Percentiles rank a stretch among this genome's conserved stretches.
Evolutionary conservation across 23 tunicate genomes (phyloP).

Genomic region (Clavelina lepadiformis): DNA sequence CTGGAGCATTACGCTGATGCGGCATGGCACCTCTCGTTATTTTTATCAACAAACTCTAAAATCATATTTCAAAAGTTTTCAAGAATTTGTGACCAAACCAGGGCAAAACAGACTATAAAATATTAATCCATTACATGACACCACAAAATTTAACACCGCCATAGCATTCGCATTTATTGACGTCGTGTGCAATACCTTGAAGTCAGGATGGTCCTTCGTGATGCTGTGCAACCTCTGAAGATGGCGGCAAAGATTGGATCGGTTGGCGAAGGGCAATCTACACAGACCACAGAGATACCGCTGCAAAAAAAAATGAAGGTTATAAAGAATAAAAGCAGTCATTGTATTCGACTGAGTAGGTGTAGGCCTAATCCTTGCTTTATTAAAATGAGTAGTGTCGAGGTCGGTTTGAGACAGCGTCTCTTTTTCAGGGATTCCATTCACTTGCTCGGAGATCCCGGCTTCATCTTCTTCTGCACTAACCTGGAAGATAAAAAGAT

Average conservation of each 20-base stretch:
- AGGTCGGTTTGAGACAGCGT: no score
- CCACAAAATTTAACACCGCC: background rate
- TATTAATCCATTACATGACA: background rate
- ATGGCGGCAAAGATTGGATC: constrained; percentile 72
- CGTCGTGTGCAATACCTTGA: constrained; percentile 18
- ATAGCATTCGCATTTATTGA: background rate
- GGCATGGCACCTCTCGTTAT: no score
- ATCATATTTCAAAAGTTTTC: background rate
- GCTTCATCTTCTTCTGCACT: no score
- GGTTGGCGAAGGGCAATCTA: constrained; percentile 58
- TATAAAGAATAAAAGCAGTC: background rate
- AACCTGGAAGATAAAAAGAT: no score
- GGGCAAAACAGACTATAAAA: background rate
- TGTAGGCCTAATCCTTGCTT: no score
- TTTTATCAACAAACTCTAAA: constrained; percentile 1
- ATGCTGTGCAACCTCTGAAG: constrained; percentile 41
- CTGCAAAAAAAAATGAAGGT: constrained; percentile 18
- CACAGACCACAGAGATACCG: constrained; percentile 55
- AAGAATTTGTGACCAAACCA: background rate
- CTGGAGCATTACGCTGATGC: no score
- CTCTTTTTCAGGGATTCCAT: no score
- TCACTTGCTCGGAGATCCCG: no score
- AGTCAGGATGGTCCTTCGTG: constrained; percentile 60
- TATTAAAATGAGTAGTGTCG: no score
- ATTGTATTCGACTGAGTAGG: no score